Percentiles rank a stretch among this genome's conserved stretches.
Conservation (phyloP, 2,888 invertebrate species). For the Kuschelorhynchus macadamiae region DNA sequence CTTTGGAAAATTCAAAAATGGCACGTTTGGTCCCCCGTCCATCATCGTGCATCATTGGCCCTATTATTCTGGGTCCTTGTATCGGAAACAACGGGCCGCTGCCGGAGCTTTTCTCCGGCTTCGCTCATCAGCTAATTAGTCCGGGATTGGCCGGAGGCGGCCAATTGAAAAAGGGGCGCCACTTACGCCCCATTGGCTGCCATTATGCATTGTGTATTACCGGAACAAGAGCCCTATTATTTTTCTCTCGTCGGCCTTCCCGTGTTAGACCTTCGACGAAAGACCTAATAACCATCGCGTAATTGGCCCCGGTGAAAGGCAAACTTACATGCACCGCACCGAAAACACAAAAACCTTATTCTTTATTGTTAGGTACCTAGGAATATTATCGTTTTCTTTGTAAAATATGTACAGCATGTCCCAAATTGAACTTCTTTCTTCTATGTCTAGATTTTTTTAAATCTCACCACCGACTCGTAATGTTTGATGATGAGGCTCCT, state of each 20-base stretch:
- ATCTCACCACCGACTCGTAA: too few species aligned
- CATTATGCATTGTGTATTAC: constrained; percentile 42
- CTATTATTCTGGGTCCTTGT: constrained; percentile 22
- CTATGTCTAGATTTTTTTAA: too few species aligned
- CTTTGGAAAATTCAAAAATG: background rate
- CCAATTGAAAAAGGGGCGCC: constrained; percentile 49
- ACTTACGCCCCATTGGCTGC: constrained; percentile 48
- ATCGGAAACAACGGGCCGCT: constrained; percentile 30
- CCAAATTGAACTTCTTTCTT: too few species aligned
- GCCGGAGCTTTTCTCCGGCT: constrained; percentile 37
- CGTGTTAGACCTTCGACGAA: constrained; percentile 35
- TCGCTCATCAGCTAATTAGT: constrained; percentile 46
- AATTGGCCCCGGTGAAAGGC: too few species aligned
- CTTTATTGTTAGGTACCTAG: too few species aligned
- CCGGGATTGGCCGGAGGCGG: constrained; percentile 48
- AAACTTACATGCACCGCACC: too few species aligned
- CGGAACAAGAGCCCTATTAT: constrained; percentile 42
- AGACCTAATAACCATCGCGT: constrained; percentile 20
- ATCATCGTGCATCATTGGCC: constrained; percentile 23
- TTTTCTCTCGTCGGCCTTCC: constrained; percentile 37
- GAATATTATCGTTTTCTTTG: too few species aligned
- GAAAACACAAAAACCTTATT: too few species aligned
- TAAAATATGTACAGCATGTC: too few species aligned
- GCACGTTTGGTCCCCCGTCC: background rate
- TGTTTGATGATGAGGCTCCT: too few species aligned